A percentile compares a stretch with the other conserved stretches of the same genome.
Evolutionary conservation across 92 coral and sea anemone species (phyloP).

Genomic region (Pocillopora grandis): DNA sequence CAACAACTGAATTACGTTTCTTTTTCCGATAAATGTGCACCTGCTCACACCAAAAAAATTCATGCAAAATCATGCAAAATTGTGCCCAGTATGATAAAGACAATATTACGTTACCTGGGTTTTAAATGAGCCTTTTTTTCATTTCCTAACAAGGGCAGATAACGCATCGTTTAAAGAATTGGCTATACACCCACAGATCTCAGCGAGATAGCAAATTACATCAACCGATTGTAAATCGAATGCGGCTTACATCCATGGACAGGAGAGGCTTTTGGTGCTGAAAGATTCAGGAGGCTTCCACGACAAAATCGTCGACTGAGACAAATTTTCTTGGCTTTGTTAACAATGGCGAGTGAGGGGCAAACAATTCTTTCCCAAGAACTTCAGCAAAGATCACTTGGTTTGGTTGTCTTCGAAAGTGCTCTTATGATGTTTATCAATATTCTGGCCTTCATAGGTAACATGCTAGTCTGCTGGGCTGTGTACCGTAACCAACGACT

Average conservation of each 20-base stretch:
- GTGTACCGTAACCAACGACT: slow-evolving; percentile 74
- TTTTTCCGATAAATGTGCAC: neutral
- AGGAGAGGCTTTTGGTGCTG: neutral
- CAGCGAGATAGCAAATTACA: neutral
- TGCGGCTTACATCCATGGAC: neutral
- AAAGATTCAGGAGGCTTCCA: too few species aligned
- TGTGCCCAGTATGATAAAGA: neutral
- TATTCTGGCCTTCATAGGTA: slow-evolving; percentile 64
- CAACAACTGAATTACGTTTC: neutral
- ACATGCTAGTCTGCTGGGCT: slow-evolving; percentile 83
- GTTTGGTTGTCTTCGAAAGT: slow-evolving; percentile 54
- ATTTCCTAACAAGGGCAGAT: neutral
- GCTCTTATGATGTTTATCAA: slow-evolving; percentile 58
- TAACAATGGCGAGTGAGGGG: slow-evolving; percentile 3
- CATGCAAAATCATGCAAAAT: slow-evolving; percentile 6
- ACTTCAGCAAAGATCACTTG: slow-evolving; percentile 50
- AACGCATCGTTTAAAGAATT: neutral
- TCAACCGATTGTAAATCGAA: neutral
- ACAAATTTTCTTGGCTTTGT: too few species aligned
- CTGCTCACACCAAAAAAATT: neutral
- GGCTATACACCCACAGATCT: neutral
- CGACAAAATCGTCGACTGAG: too few species aligned
- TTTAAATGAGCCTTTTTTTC: neutral
- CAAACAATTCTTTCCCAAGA: slow-evolving; percentile 32
- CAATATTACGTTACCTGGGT: slow-evolving; percentile 18